Evolutionary conservation across 2,113 vertebrate species (phyloP).

Genomic region (Calypte anna): DNA sequence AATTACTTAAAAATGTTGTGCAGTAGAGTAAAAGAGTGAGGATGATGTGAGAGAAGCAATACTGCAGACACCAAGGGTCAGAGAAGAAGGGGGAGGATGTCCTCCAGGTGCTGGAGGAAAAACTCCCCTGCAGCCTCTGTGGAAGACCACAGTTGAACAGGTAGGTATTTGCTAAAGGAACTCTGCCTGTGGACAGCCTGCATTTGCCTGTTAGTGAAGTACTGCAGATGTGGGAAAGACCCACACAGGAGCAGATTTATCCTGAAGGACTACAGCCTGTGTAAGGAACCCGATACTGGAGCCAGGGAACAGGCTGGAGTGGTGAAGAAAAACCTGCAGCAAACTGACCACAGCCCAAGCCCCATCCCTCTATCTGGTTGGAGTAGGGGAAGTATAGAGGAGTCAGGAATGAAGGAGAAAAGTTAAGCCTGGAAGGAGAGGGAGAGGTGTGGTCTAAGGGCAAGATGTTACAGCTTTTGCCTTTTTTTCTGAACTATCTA

Average conservation of each 20-base stretch:
- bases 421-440: background rate
- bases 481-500: background rate
- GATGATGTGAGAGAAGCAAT: background rate
- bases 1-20: background rate
- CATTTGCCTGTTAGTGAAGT: background rate
- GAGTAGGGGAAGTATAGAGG: too few relatives aligned
- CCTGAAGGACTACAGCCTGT: background rate
- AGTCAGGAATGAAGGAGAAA: background rate
- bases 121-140: background rate
- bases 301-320: background rate
- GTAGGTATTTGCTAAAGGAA: background rate
- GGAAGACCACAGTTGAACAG: background rate
- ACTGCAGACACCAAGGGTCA: background rate
- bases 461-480: background rate
- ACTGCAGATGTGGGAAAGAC: background rate
- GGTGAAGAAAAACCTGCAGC: background rate
- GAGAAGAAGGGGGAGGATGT: background rate
- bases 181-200: accelerated
- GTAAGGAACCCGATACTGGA: background rate
- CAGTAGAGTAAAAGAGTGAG: background rate
- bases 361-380: background rate
- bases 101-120: background rate
- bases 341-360: background rate
- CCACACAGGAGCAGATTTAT: background rate
- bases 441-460: background rate